Percentiles rank a stretch among this genome's conserved stretches.
Evolutionary conservation across 2,888 invertebrate species (phyloP).

Genomic region (Subacronicta megacephala): DNA sequence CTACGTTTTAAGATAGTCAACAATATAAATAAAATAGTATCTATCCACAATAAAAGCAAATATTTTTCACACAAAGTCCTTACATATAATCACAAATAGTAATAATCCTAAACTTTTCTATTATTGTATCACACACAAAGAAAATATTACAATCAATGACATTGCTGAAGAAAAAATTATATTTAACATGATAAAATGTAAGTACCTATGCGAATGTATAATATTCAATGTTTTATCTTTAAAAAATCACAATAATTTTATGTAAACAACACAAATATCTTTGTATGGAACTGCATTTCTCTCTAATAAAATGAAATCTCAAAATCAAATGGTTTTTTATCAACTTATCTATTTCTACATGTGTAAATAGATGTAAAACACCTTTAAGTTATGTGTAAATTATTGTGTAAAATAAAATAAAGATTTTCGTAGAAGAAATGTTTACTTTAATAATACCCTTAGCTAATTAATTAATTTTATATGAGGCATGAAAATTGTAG

Average conservation of each 20-base stretch:
- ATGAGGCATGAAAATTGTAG: constrained; percentile 31
- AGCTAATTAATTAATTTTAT: constrained; percentile 23
- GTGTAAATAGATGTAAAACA: constrained; percentile 79
- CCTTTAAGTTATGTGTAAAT: constrained; percentile 79
- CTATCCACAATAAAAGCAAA: constrained; percentile 27
- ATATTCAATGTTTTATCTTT: constrained; percentile 43
- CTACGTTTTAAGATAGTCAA: constrained; percentile 41
- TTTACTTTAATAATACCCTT: constrained; percentile 67
- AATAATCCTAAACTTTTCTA: constrained; percentile 38
- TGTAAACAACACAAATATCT: constrained; percentile 52
- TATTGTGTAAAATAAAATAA: constrained; percentile 86
- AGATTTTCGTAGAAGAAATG: constrained; percentile 83
- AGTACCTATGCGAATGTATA: constrained; percentile 27
- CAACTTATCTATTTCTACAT: constrained; percentile 72
- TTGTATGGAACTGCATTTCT: constrained; percentile 54
- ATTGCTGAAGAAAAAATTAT: constrained; percentile 33
- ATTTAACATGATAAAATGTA: constrained; percentile 22
- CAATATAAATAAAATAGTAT: constrained; percentile 24
- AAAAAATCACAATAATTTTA: constrained; percentile 45
- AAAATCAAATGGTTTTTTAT: constrained; percentile 65
- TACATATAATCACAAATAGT: constrained; percentile 22
- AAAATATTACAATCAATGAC: constrained; percentile 15
- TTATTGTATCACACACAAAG: constrained; percentile 21
- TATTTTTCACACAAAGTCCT: constrained; percentile 35
- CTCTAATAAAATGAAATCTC: constrained; percentile 70